phyloP scores from a whole-genome alignment of 35 echinoderm and acorn worm species.

The Hemicentrotus pulcherrimus region DNA sequence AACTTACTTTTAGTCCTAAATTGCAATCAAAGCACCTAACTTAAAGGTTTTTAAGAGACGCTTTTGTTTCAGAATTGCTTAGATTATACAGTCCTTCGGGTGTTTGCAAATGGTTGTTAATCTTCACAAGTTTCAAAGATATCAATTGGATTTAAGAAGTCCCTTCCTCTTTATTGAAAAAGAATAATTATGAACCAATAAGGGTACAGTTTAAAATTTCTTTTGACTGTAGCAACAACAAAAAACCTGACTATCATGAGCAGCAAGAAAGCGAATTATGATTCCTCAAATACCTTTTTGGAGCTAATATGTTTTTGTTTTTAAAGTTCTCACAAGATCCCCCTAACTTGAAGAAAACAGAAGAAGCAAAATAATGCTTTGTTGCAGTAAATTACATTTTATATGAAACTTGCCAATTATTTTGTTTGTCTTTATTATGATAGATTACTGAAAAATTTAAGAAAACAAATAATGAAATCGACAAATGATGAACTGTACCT shows the following conservation, averaged over 20 bases:
- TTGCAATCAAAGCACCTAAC: no score
- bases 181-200: background rate
- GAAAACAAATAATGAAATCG: background rate
- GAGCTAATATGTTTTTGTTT: no score
- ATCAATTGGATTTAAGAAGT: background rate
- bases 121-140: background rate
- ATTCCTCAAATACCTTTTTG: background rate
- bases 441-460: background rate
- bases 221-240: background rate
- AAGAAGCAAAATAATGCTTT: background rate
- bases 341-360: background rate
- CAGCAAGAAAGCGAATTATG: background rate
- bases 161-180: background rate
- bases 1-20: no score
- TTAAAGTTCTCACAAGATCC: background rate
- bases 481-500: background rate
- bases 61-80: background rate
- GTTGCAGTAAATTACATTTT: background rate
- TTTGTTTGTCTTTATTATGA: background rate
- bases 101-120: conserved; percentile 7
- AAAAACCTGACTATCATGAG: background rate
- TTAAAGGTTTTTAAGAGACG: no score
- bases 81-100: background rate
- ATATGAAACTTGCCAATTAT: background rate
- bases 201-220: background rate